phyloP scores from a whole-genome alignment of 2,113 vertebrate species.

The Nesoenas mayeri region DNA sequence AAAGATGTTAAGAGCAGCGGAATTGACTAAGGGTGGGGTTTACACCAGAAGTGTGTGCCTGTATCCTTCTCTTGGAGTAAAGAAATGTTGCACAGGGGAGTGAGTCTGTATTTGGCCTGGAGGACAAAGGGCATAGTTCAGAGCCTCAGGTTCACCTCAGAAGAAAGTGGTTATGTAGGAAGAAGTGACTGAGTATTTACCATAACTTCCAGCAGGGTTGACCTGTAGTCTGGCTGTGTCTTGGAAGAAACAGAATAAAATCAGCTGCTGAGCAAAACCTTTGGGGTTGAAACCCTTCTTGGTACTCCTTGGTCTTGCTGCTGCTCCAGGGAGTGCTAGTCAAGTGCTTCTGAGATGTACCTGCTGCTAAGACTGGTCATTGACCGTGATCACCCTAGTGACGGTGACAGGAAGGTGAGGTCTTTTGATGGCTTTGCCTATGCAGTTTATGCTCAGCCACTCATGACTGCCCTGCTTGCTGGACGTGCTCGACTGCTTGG shows the following conservation, averaged over 20 bases:
- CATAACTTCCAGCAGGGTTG: background rate
- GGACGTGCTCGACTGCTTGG: background rate
- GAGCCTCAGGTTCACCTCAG: too few relatives aligned
- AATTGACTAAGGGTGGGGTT: background rate
- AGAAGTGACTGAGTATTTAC: too few relatives aligned
- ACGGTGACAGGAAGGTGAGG: background rate
- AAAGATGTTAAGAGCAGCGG: background rate
- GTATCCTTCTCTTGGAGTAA: background rate
- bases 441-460: background rate
- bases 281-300: background rate
- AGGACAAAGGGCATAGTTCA: background rate
- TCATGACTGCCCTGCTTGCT: background rate
- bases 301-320: background rate
- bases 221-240: background rate
- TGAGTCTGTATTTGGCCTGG: background rate
- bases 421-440: background rate
- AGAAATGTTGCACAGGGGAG: background rate
- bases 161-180: too few relatives aligned
- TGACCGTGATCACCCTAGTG: background rate
- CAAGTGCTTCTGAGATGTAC: background rate
- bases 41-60: background rate
- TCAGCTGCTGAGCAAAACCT: background rate
- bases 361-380: background rate
- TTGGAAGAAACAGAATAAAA: background rate
- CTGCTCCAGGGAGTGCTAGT: background rate